Evolutionary conservation across 2,797 vertebrate genomes (phyloP), one percentile per base, ranked within the genome.

Genomic region (Simalia tracyae): DNA sequence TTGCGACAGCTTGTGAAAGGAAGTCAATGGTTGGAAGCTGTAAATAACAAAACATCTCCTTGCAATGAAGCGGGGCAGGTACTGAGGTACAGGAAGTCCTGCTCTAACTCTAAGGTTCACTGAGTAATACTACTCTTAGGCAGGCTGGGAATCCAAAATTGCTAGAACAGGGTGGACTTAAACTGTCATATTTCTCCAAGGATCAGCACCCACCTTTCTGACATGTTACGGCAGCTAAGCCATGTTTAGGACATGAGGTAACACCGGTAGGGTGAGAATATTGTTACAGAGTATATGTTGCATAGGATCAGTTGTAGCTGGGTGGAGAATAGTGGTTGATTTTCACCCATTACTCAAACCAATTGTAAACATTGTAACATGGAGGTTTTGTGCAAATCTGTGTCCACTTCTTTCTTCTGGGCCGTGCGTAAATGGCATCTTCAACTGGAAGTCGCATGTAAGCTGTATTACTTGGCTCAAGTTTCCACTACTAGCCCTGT

Each of bases 1-100:
- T 31, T 8, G 7, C 94, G 93, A 92, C 92, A 91, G 54, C 11
- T 93, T 63, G 42, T 54, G 93, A 90, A 89, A 46, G 86, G 93
- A 93, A 60, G 89, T 94, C 86, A 2, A 22, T 61, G 63, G 42
- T 24, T 0, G 0, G 60, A 76, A 14, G 31, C 1, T 12, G 14
- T 11, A 88, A n/a, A 4, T 54, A 46, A 28, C 63, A 94, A 57
- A 26, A 88, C 88, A 7, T 28, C 36, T 19, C 56, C 11, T 57
- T 42, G 54, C 7, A 89, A 15, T 14, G 31, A 76, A 76, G 36
- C 0, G 17, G 3, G 68, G 4, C 36, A 42, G 72, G 72, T 31
- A 42, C 3, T 0, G 17, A 22, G 36, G 7, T 76, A 3, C 72
- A 76, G 15, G 42, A 22, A 76, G 22, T 36, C 72, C 7, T 42